Conservation (phyloP, 1,140 invertebrate species). For the Mizuhopecten yessoensis region DNA sequence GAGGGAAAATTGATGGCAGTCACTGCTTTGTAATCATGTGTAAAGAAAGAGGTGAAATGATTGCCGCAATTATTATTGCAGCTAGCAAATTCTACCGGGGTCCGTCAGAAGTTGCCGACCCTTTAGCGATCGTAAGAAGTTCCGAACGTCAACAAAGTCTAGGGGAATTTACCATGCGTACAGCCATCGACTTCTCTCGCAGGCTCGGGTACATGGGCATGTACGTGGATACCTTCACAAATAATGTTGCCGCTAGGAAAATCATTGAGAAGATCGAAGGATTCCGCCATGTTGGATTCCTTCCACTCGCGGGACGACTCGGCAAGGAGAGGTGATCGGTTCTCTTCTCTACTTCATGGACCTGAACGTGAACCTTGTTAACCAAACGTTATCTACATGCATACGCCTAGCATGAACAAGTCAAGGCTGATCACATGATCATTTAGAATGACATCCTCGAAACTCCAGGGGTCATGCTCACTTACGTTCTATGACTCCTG, state of each 20-base stretch:
- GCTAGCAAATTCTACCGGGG: slow-evolving; percentile 74
- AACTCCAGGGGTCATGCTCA: no score
- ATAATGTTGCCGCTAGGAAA: slow-evolving; percentile 69
- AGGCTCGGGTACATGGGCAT: slow-evolving; percentile 69
- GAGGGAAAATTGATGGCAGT: slow-evolving; percentile 66
- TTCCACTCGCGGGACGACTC: slow-evolving; percentile 71
- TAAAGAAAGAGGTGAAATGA: slow-evolving; percentile 65
- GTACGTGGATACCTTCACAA: slow-evolving; percentile 74
- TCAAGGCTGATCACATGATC: no score
- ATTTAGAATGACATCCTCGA: no score
- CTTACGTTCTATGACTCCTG: no score
- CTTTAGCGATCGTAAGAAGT: slow-evolving; percentile 69
- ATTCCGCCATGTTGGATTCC: slow-evolving; percentile 69
- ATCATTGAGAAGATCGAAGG: slow-evolving; percentile 70
- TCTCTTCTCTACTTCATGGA: slow-evolving; percentile 71
- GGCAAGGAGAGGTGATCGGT: slow-evolving; percentile 65
- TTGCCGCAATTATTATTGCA: slow-evolving; percentile 72
- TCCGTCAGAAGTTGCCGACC: slow-evolving; percentile 66
- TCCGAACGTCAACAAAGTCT: slow-evolving; percentile 64
- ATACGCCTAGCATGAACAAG: no score
- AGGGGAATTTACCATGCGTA: slow-evolving; percentile 66
- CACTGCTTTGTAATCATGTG: slow-evolving; percentile 71
- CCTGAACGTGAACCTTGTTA: no score
- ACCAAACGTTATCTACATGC: no score
- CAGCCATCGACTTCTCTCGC: slow-evolving; percentile 64